Base-by-base conservation (phyloP, 2,888 invertebrate species). In the Pterostichus madidus region DNA sequence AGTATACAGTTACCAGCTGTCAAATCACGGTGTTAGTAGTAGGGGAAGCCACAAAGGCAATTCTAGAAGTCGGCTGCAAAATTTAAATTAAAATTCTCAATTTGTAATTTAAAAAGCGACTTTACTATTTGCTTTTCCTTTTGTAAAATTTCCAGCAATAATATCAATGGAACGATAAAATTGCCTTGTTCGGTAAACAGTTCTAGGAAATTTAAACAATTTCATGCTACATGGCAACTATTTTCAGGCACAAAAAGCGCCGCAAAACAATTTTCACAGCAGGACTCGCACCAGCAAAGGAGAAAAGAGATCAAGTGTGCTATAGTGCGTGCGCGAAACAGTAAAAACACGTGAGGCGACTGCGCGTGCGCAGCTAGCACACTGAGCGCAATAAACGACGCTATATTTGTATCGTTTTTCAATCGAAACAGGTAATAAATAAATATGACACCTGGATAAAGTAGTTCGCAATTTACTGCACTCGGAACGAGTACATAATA, bases 331-430 rank as follows among this genome's bases (percentile, higher is more conserved):
- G 56, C 56, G 49, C 49, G 49, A 49, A 49, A 49, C 49, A 49
- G 49, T 49, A 49, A 49, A 49, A 61, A 31, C 31, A 68, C 17
- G 17, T 32, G 44, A 44, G 71, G 39, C 17, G 44, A 75, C 17
- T 17, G 32, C 64, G 76, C 77, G 71, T 77, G 82, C 56, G 84
- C 78, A 56, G 31, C 49, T 64, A 46, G 78, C 80, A 82, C 68
- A 76, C 84, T 64, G 84, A 32, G 83, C 78, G 73, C 73, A 79
- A 80, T 80, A 80, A 81, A 73, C 49, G 80, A 82, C 83, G 85
- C 83, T 83, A 84, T 85, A 83, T 84, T 85, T 84, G 84, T 84
- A 84, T 85, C 85, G 84, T 84, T 85, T 85, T 85, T 85, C 85
- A 84, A 84, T 85, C 84, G 84, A 71, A 76, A 44, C 75, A 73